These are phyloP conservation scores for Graptemys geographica DNA, from an alignment of 2,797 vertebrate species.

Conservation along the genomic window DNA sequence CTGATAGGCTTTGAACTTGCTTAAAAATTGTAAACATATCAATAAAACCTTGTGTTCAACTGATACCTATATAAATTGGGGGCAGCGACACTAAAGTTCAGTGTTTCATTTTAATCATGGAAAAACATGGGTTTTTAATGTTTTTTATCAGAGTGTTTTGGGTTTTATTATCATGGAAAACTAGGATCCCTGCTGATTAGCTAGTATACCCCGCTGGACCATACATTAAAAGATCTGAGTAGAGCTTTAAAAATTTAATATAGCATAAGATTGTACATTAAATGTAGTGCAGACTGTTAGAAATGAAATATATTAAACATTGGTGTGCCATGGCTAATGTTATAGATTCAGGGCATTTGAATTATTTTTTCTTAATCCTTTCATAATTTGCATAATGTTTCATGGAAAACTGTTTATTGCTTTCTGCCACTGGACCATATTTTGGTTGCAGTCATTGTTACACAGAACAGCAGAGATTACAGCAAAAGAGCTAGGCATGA, in stretches of 20 bases:
- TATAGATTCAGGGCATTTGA: neutral
- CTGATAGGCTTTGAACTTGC: too few relatives aligned
- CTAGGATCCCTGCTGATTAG: neutral
- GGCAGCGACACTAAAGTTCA: neutral
- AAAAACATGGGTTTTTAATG: neutral
- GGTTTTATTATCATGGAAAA: neutral
- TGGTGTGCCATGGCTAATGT: neutral
- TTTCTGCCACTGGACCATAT: neutral
- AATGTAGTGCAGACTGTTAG: neutral
- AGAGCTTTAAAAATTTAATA: neutral
- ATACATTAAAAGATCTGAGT: neutral
- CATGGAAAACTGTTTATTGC: neutral
- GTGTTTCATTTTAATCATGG: neutral
- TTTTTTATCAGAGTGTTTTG: neutral
- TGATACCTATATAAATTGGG: neutral
- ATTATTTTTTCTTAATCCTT: neutral
- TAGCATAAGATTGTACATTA: neutral
- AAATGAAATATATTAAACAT: neutral
- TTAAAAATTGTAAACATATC: too few relatives aligned
- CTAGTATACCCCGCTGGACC: fast-evolving
- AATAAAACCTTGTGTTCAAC: neutral
- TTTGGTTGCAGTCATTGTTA: neutral
- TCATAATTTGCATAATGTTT: neutral
- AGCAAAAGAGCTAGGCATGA: slow-evolving; percentile 19
- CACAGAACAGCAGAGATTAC: neutral